Conservation (phyloP, 2,888 invertebrate genomes). For the Deilephila elpenor region DNA sequence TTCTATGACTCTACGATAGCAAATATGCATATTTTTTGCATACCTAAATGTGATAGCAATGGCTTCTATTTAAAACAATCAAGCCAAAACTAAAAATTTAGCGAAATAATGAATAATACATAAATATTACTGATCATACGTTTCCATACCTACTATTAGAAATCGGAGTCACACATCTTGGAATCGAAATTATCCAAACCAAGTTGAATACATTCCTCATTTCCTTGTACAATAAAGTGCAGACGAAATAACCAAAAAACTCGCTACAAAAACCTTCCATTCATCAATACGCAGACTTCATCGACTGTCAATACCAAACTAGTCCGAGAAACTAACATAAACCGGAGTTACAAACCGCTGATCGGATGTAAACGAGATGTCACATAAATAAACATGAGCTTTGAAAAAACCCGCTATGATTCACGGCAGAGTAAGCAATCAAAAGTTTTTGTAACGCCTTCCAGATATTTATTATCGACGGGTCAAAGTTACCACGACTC, state of each 20-base stretch:
- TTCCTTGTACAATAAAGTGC: too few relatives aligned
- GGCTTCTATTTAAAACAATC: too few relatives aligned
- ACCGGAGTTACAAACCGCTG: constrained; percentile 47
- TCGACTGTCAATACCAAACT: background rate
- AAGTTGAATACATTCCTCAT: too few relatives aligned
- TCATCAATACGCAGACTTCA: background rate
- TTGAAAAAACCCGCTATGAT: constrained; percentile 54
- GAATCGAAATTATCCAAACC: too few relatives aligned
- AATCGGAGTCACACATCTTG: too few relatives aligned
- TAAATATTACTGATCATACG: too few relatives aligned
- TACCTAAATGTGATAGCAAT: too few relatives aligned
- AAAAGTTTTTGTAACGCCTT: constrained; percentile 55
- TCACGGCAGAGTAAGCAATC: constrained; percentile 71
- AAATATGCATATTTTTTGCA: too few relatives aligned
- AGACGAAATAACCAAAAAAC: background rate
- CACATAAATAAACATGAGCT: constrained; percentile 74
- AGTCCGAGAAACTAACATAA: constrained; percentile 3
- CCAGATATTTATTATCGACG: constrained; percentile 45
- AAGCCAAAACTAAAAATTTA: too few relatives aligned
- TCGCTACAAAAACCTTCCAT: background rate
- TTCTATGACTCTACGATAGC: too few relatives aligned
- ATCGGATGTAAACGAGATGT: constrained; percentile 66
- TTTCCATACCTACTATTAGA: too few relatives aligned
- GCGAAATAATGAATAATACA: too few relatives aligned
- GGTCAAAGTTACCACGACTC: background rate